A percentile compares a stretch with the other conserved stretches of the same genome.
Evolutionary conservation across 1,140 invertebrate genomes (phyloP).

Genomic region (Diachasma alloeum): DNA sequence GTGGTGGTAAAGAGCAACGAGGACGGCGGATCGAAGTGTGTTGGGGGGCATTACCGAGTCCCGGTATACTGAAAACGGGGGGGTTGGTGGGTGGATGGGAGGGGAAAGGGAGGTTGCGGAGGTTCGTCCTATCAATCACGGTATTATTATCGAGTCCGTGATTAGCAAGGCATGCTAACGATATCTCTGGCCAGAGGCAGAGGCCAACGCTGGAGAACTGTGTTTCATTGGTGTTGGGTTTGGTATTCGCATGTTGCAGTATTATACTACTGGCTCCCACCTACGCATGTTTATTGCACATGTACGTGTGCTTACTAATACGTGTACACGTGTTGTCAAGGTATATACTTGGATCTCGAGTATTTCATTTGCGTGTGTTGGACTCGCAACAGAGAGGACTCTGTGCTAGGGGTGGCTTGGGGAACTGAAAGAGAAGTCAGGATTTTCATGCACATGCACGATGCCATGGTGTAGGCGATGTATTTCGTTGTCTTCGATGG

Average conservation of each 20-base stretch:
- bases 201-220: conserved; percentile 42
- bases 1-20: too few relatives aligned
- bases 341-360: not conserved
- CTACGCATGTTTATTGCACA: conserved; percentile 30
- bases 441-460: not conserved
- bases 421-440: not conserved
- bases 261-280: conserved; percentile 14
- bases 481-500: not conserved
- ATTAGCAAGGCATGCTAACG: conserved; percentile 66
- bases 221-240: not conserved
- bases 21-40: not conserved
- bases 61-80: conserved; percentile 12
- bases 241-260: conserved; percentile 16
- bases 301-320: not conserved
- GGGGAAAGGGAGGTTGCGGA: conserved; percentile 40
- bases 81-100: conserved; percentile 16
- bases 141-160: conserved; percentile 65
- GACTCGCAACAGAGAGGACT: not conserved
- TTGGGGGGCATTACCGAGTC: not conserved
- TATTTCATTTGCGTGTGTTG: not conserved
- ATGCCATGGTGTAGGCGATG: not conserved
- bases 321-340: not conserved
- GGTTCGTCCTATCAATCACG: conserved; percentile 65
- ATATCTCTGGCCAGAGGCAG: conserved; percentile 62
- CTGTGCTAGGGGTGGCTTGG: not conserved